Conservation (phyloP, 2,888 invertebrate genomes). For the Melikaiella ostensackeni region DNA sequence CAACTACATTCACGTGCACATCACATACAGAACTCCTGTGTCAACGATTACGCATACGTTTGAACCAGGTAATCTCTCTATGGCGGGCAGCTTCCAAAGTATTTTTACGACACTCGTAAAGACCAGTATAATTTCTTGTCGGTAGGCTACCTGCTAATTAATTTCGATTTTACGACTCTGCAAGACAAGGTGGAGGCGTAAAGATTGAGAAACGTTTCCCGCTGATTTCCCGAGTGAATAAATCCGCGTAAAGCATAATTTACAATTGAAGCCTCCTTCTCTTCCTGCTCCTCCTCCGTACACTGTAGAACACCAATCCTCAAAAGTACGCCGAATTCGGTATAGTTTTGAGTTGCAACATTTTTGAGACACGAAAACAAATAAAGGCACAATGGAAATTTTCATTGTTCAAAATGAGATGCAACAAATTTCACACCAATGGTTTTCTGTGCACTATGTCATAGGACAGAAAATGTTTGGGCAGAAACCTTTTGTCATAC, state of each 20-base stretch:
- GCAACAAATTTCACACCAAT: too few relatives aligned
- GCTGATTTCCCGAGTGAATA: neutral
- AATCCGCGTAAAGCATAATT: neutral
- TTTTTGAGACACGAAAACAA: too few relatives aligned
- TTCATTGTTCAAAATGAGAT: too few relatives aligned
- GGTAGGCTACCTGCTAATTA: conserved; percentile 24
- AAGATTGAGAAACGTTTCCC: neutral
- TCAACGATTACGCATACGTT: conserved; percentile 20
- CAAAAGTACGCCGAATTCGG: too few relatives aligned
- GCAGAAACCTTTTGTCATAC: too few relatives aligned
- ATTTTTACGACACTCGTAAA: conserved; percentile 28
- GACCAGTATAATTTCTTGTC: conserved; percentile 21
- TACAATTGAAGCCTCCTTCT: neutral
- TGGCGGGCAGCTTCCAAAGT: conserved; percentile 20
- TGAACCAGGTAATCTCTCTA: conserved; percentile 2
- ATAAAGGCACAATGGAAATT: too few relatives aligned
- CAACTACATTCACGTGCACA: neutral
- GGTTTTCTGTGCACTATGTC: too few relatives aligned
- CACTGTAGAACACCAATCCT: too few relatives aligned
- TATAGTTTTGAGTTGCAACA: too few relatives aligned
- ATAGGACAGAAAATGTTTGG: too few relatives aligned
- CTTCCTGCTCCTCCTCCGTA: too few relatives aligned
- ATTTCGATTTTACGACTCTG: conserved; percentile 8
- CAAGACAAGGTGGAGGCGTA: conserved; percentile 1
- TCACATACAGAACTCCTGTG: neutral